Evolutionary conservation across 37 sponge, comb jelly and placozoan species (phyloP), one percentile per base, ranked within the genome.

Genomic region (Tethya wilhelma): DNA sequence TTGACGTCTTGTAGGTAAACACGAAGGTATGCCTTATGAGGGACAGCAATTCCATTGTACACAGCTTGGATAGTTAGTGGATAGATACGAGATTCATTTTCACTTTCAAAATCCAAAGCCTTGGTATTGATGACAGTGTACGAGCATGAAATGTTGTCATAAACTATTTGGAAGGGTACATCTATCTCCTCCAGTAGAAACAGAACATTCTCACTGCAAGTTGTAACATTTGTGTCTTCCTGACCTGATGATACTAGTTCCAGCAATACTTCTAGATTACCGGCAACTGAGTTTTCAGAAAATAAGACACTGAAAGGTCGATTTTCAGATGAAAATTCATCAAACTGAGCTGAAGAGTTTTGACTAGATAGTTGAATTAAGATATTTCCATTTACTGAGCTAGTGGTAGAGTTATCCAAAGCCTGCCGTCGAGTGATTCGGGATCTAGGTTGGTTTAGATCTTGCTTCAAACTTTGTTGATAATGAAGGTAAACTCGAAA

Each of bases 91-190:
- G 89, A 79, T 55, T 3, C 4, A 25, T 49, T 71, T 28, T 64
- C 68, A 57, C 44, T 87, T 39, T 89, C 89, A 89, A 74, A 89
- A 56, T 89, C 89, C 31, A 83, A 40, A 5, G 26, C 25, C 14
- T 64, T 53, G 5, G 68, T 56, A 37, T 82, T 83, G 30, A 29
- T 23, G 25, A 90, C n/a, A 0, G 73, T 38, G 43, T 41, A 38
- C 62, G 62, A 20, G 26, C 82, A 81, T 6, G 45, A 14, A 14
- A 5, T 36, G 22, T 28, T n/a, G 44, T 78, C 33, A 19, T 65
- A 53, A 4, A 36, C 55, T n/a, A 78, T 44, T 14, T 25, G 6
- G 42, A 78, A 78, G 30, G 79, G 79, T 29, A 78, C 38, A 19
- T 32, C 44, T 30, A n/a, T 42, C 42, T 78, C 67, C 12, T 42